These are phyloP conservation scores for Melieria picta DNA, from an alignment of 2,888 invertebrate genomes.

Conservation along the genomic window DNA sequence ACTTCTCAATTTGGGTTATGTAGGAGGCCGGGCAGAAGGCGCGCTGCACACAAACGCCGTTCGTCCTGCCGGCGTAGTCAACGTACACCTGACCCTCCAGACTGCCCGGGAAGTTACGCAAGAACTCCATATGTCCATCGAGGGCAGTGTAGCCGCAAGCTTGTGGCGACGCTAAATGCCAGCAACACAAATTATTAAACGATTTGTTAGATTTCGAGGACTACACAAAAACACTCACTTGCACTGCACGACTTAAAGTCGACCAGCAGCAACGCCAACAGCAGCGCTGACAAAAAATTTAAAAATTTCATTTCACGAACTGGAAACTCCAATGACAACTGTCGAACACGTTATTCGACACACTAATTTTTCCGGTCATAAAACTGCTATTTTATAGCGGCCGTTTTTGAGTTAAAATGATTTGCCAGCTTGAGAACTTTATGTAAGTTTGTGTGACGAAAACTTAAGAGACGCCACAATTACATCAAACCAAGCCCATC, in stretches of 20 bases:
- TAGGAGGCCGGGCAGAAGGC: slow-evolving; percentile 19
- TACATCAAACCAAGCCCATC: no score
- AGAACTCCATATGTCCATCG: slow-evolving; percentile 15
- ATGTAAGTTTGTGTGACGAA: no score
- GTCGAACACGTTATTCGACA: no score
- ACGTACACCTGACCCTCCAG: slow-evolving; percentile 17
- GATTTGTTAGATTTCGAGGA: no score
- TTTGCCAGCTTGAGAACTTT: no score
- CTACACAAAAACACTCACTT: slow-evolving; percentile 7
- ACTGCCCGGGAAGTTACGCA: slow-evolving; percentile 20
- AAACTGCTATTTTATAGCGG: no score
- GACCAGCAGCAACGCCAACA: background rate
- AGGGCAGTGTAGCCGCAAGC: slow-evolving; percentile 26
- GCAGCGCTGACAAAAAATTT: background rate
- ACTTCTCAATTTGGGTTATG: slow-evolving; percentile 21
- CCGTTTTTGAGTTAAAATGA: no score
- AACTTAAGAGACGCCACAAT: no score
- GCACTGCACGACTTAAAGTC: slow-evolving; percentile 4
- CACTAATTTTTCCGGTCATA: no score
- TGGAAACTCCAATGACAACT: no score
- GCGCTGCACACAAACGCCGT: slow-evolving; percentile 13
- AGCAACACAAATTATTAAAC: no score
- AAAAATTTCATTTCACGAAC: no score
- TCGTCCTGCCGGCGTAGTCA: slow-evolving; percentile 8
- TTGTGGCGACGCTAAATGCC: slow-evolving; percentile 1